Evolutionary conservation across 1,140 invertebrate genomes (phyloP), one percentile per base, ranked within the genome.

Genomic region (Chlorops oryzae): DNA sequence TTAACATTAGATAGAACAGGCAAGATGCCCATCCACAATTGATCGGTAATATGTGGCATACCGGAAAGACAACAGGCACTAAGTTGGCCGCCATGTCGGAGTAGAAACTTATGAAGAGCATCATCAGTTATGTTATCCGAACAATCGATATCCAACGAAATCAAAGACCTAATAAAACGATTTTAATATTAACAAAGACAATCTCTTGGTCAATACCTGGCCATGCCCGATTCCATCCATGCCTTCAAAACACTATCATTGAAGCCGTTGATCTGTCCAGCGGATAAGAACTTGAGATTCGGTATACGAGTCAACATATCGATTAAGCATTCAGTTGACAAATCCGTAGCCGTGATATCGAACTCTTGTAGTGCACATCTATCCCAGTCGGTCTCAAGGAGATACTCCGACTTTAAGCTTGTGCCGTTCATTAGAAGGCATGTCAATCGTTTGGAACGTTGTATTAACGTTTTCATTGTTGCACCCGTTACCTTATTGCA

Each of bases 301-400:
- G 90, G 91, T 45, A 97, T 86, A 54, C 93, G 78, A 0, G 84
- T 86, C 0, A 99, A 75, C 79, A 99, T 86, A 66, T 95, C 90
- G 53, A 92, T 88, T 7, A 99, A 76, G 59, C 93, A 95, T 64
- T 98, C 93, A 0, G 90, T 87, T 1, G 87, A 90, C 25, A 99
- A 74, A 73, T 99, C 96, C 0, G 96, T 99, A 0, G 90, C 96
- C 0, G 92, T 96, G 23, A 99, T 87, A 64, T 99, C 96, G 50
- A 99, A 66, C 73, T 99, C 96, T 72, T 91, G 89, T 34, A 99
- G 74, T 1, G 83, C 65, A 32, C 70, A 72, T 65, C 97, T 96
- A 66, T 99, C 95, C 97, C 97, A 99, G 62, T 98, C 94, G 1
- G 97, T 92, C 72, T 88, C 85, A 83, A 88, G 88, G 21, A 98